phyloP scores from a whole-genome alignment of 2,113 vertebrate species.

The Capreolus pygargus region DNA sequence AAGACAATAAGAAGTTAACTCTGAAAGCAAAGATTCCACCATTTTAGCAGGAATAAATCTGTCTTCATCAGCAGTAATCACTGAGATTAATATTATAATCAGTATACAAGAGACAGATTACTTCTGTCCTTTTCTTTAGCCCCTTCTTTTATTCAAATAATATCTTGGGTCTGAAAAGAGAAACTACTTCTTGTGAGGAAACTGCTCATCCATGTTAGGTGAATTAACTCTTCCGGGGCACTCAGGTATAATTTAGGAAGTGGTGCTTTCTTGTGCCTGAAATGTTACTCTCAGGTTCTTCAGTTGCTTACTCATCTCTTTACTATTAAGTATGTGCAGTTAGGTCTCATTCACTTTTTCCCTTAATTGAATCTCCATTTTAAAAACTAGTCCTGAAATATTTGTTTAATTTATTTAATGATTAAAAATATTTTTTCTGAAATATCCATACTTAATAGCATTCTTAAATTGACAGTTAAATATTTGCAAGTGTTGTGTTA shows the following conservation, averaged over 20 bases:
- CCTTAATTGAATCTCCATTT: not conserved
- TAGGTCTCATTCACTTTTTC: not conserved
- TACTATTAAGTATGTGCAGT: not conserved
- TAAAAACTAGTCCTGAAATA: not conserved
- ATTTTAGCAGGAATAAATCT: constrained; percentile 46
- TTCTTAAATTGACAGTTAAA: not conserved
- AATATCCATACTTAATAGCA: not conserved
- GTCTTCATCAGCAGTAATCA: constrained; percentile 58
- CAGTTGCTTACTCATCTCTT: not conserved
- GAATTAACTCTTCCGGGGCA: constrained; percentile 3
- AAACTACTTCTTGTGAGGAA: not conserved
- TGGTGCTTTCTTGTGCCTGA: not conserved
- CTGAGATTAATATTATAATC: constrained; percentile 65
- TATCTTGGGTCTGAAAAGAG: not conserved
- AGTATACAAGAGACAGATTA: constrained; percentile 45
- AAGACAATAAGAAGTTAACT: constrained; percentile 61
- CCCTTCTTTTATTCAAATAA: constrained; percentile 43
- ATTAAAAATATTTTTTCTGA: not conserved
- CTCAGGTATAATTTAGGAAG: not conserved
- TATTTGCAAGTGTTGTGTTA: not conserved
- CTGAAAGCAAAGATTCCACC: constrained; percentile 36
- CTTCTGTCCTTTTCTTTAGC: constrained; percentile 29
- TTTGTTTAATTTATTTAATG: not conserved
- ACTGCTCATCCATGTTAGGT: not conserved
- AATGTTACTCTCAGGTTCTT: not conserved